These are phyloP conservation scores for Scaptomyza montana DNA, from an alignment of 1,140 invertebrate species.

Conservation along the genomic window DNA sequence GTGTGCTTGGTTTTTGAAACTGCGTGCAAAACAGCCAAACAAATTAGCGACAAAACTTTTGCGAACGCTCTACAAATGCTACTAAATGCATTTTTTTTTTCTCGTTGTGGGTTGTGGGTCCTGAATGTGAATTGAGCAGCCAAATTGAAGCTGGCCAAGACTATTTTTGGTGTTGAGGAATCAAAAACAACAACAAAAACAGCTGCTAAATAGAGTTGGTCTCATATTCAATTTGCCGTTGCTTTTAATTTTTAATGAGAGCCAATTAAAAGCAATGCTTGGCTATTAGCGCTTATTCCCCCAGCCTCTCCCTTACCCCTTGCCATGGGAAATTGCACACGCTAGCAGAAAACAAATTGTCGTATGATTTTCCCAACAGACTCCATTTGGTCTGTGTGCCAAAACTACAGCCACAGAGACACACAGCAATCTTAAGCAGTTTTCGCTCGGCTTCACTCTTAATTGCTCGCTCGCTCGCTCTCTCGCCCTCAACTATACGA, in stretches of 20 bases:
- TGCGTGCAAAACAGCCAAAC: constrained; percentile 65
- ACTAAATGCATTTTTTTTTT: constrained; percentile 32
- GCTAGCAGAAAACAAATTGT: constrained; percentile 76
- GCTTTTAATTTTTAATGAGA: constrained; percentile 79
- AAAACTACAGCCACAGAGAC: constrained; percentile 11
- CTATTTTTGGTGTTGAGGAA: too few relatives aligned
- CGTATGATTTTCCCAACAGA: constrained; percentile 44
- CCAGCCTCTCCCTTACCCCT: background rate
- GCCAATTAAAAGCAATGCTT: constrained; percentile 70
- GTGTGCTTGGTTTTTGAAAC: constrained; percentile 13
- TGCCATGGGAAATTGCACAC: constrained; percentile 54
- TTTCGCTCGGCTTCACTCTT: constrained; percentile 28
- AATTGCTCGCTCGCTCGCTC: constrained; percentile 42
- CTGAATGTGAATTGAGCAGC: constrained; percentile 38
- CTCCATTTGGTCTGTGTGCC: background rate
- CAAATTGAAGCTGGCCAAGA: too few relatives aligned
- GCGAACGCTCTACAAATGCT: background rate
- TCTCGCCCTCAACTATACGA: constrained; percentile 40
- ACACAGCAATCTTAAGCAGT: constrained; percentile 50
- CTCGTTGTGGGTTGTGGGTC: constrained; percentile 1
- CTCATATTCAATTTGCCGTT: constrained; percentile 74
- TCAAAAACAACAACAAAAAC: background rate
- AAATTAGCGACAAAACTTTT: constrained; percentile 76
- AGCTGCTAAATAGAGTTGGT: constrained; percentile 12
- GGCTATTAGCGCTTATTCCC: constrained; percentile 38